Evolutionary conservation across 2,113 vertebrate species (phyloP).

Genomic region (Callaeas wilsoni): DNA sequence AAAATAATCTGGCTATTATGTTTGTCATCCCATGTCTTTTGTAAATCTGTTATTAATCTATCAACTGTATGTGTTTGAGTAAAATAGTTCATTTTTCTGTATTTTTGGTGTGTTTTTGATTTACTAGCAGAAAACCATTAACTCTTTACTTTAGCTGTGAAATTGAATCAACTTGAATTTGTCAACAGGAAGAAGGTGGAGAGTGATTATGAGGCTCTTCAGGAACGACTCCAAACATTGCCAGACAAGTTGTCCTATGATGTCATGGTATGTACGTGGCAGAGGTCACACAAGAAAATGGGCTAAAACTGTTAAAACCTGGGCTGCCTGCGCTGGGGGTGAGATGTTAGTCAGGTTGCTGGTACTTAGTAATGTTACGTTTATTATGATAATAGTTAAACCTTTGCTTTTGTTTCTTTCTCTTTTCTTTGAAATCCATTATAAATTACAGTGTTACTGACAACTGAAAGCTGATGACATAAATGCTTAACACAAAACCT

Average conservation of each 20-base stretch:
- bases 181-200: conserved; percentile 87
- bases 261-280: conserved; percentile 83
- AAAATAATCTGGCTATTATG: neutral
- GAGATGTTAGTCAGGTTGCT: neutral
- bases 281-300: neutral
- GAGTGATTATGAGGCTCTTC: conserved; percentile 86
- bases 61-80: neutral
- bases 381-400: conserved; percentile 8
- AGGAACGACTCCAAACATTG: conserved; percentile 81
- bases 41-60: neutral
- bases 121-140: neutral
- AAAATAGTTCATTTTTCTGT: neutral
- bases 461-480: conserved; percentile 37
- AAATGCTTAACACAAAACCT: conserved; percentile 41
- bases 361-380: neutral
- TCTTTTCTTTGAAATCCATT: conserved; percentile 12
- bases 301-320: neutral
- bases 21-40: neutral
- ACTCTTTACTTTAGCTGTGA: neutral
- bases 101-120: neutral
- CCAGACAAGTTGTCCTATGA: conserved; percentile 88
- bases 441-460: conserved; percentile 38
- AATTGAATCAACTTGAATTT: conserved; percentile 18
- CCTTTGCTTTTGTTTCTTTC: conserved; percentile 21
- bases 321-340: neutral